Conservation (phyloP, 2,113 vertebrate genomes). For the Bubo blakistoni region DNA sequence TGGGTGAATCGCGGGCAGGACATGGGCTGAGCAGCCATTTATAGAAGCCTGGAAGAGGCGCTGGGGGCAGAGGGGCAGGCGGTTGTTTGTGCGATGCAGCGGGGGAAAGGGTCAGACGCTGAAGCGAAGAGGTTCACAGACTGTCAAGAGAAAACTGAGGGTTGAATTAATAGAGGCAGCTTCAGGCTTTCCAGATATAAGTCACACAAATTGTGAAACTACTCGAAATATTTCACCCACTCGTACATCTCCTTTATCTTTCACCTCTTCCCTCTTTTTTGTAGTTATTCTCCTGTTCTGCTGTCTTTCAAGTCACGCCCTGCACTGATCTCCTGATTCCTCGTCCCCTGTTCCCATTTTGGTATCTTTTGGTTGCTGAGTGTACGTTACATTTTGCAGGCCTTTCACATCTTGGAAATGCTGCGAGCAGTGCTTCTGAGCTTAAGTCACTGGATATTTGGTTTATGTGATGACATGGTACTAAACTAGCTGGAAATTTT, state of each 20-base stretch:
- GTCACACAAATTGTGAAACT: conserved; percentile 3
- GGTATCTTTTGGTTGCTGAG: neutral
- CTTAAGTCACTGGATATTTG: neutral
- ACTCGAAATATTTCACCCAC: conserved; percentile 12
- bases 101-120: neutral
- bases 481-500: neutral
- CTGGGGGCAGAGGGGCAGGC: neutral
- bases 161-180: neutral
- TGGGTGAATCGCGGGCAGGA: accelerated
- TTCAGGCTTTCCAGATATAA: conserved; percentile 15
- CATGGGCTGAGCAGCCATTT: neutral
- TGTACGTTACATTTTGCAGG: neutral
- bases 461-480: neutral
- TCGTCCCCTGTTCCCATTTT: neutral
- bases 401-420: neutral
- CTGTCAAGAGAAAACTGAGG: neutral
- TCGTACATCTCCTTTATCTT: conserved; percentile 18
- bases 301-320: neutral
- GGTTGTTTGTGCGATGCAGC: accelerated
- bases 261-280: conserved; percentile 18
- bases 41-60: neutral
- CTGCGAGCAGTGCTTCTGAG: neutral
- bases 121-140: neutral
- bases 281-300: neutral
- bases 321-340: neutral